A percentile compares a stretch with the other conserved stretches of the same genome.
These are phyloP conservation scores for Cephalophus harveyi DNA, from an alignment of 2,113 vertebrate species.

Conservation along the genomic window DNA sequence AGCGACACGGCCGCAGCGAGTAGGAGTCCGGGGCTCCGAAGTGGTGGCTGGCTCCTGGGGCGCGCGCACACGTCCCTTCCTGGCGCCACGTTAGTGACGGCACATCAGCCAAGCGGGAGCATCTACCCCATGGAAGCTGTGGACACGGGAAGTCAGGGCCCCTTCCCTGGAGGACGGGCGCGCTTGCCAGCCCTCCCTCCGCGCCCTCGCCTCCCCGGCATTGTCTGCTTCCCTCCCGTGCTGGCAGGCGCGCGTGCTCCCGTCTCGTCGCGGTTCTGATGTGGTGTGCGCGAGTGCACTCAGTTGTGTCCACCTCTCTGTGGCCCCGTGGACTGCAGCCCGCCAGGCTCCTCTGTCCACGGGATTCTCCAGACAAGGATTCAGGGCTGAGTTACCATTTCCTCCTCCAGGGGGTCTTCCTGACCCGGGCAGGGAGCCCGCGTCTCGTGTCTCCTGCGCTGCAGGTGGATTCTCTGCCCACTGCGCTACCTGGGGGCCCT, in stretches of 20 bases:
- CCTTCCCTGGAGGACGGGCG: not conserved
- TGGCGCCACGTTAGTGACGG: not conserved
- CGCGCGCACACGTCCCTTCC: not conserved
- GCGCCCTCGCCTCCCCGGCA: not conserved
- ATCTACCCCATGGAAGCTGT: accelerated
- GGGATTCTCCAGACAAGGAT: not conserved
- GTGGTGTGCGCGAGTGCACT: not conserved
- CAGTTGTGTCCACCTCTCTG: not conserved
- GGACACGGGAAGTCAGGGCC: not conserved
- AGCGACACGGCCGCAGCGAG: not conserved
- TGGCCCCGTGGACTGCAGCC: not conserved
- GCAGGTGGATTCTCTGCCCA: not conserved
- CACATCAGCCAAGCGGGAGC: not conserved
- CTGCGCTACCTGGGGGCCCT: not conserved
- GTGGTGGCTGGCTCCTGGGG: not conserved
- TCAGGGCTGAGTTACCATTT: not conserved
- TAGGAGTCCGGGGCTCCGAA: accelerated
- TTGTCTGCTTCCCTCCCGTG: not conserved
- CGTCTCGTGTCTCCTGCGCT: accelerated
- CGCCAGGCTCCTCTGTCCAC: not conserved
- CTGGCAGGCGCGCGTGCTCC: not conserved
- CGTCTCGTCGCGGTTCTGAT: not conserved
- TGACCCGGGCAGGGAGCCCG: not conserved
- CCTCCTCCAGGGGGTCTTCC: not conserved
- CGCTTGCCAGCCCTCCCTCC: accelerated